Base-by-base conservation (phyloP, 2,113 vertebrate genomes). In the Plecturocebus donacophilus region DNA sequence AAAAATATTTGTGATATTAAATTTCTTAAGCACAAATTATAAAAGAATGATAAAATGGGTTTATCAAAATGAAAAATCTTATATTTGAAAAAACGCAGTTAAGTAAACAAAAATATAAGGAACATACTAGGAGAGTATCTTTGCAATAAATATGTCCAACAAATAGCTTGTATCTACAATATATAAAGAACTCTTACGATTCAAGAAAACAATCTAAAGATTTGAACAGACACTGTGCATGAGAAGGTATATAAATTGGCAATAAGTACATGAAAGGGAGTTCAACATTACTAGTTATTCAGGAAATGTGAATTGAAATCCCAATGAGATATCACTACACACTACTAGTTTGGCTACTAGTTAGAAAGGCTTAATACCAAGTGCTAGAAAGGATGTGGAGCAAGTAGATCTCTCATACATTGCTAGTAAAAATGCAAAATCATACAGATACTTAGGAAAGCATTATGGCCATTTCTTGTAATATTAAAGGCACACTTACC, bases 1-100 rank as follows among this genome's bases (percentile, higher is more conserved):
- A 49, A 47, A 83, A 93, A 56, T 19, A 42, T 25, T n/a, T 81
- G 0, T 73, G 89, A 77, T 42, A 64, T 14, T 42, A 13, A 38
- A 16, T 54, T 91, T 76, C 32, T 84, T 75, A 54, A 81, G 14
- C 9, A 73, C 32, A 79, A 80, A 92, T 47, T 68, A 71, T 54
- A 32, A 30, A 68, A 83, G 52, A 91, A 71, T 87, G 27, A 14
- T 42, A 45, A 58, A n/a, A 88, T 52, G 25, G 27, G 75, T 2
- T 90, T 64, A 79, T 77, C 49, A n/a, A 94, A 38, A 73, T n/a
- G 30, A 64, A 91, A 90, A 87, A 68, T n/a, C 35, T 81, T 58
- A 35, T 27, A 88, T 89, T 61, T 66, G 79, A 93, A 95, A 93
- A 49, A 58, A 64, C 30, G 49, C 0, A 94, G 32, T 70, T 61